Conservation (phyloP, 2,113 vertebrate genomes). For the Rhineura floridana region DNA sequence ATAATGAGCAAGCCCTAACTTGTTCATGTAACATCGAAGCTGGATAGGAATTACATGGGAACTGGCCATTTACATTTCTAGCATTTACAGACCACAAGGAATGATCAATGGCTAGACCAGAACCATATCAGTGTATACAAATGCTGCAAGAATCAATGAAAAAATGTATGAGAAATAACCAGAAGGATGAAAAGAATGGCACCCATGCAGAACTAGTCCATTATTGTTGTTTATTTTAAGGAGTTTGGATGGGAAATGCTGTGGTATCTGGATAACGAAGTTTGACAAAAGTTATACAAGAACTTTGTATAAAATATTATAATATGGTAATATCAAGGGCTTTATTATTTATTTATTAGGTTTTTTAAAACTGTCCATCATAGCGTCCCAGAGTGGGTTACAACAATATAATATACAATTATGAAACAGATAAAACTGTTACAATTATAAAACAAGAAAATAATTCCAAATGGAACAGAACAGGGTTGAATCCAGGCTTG, state of each 20-base stretch:
- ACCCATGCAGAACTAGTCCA: background rate
- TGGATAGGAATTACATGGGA: background rate
- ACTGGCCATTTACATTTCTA: background rate
- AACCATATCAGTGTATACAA: background rate
- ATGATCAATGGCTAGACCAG: background rate
- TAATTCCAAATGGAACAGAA: no score
- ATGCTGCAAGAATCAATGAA: background rate
- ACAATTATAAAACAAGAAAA: no score
- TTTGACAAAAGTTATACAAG: background rate
- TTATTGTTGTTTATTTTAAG: background rate
- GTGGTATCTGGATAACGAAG: background rate
- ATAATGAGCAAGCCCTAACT: background rate
- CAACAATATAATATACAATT: no score
- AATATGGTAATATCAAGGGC: background rate
- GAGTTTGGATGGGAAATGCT: background rate
- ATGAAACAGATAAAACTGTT: no score
- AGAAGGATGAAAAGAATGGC: background rate
- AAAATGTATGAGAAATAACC: background rate
- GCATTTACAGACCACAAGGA: background rate
- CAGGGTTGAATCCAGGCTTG: no score
- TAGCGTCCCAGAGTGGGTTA: no score
- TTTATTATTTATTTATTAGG: no score
- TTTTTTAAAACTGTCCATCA: no score
- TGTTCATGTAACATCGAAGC: background rate
- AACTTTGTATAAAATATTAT: background rate